Evolutionary conservation across 2,113 vertebrate species (phyloP).

Genomic region (Cinclus cinclus): DNA sequence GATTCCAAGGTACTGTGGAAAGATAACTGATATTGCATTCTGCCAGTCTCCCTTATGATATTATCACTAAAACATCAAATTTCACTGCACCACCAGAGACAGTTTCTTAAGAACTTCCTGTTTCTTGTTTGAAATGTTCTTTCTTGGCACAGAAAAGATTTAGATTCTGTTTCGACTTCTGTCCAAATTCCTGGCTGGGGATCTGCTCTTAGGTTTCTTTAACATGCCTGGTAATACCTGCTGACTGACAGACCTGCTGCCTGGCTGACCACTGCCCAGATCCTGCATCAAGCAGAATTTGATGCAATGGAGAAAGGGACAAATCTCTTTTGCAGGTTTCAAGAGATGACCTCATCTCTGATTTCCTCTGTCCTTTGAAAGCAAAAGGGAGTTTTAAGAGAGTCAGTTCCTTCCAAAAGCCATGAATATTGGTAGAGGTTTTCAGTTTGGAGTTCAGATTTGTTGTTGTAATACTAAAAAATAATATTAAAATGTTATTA

Average conservation of each 20-base stretch:
- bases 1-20: neutral
- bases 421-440: neutral
- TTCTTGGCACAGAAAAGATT: neutral
- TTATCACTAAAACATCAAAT: neutral
- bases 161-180: neutral
- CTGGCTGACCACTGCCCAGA: neutral
- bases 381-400: neutral
- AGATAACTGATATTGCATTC: constrained; percentile 17
- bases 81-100: neutral
- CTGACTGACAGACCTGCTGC: neutral
- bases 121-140: neutral
- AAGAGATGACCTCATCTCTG: neutral
- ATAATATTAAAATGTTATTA: neutral
- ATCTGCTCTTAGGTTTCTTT: neutral
- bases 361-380: neutral
- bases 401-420: neutral
- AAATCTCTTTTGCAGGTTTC: neutral
- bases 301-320: neutral
- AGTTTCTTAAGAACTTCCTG: neutral
- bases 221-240: neutral
- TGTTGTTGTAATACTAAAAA: neutral
- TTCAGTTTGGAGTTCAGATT: neutral
- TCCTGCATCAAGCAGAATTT: neutral
- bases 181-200: neutral
- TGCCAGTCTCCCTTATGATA: neutral